Percentiles rank a stretch among this genome's conserved stretches.
Conservation (phyloP, 2,888 invertebrate species). For the Agapostemon virescens region DNA sequence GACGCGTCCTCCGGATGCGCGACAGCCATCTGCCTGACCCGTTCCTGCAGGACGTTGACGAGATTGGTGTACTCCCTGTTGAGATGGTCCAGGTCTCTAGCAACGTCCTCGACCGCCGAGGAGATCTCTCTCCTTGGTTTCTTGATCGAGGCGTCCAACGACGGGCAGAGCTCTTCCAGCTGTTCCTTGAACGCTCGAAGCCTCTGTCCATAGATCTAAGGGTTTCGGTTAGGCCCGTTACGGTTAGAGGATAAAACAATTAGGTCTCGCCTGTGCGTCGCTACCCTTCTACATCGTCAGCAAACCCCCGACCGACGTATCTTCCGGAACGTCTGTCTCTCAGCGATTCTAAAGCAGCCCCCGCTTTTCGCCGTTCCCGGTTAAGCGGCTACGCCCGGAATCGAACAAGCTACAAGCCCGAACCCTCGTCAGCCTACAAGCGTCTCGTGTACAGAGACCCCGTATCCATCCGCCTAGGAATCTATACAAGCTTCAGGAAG, state of each 20-base stretch:
- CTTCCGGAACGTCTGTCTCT: background rate
- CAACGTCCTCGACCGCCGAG: constrained; percentile 88
- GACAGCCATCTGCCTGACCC: constrained; percentile 86
- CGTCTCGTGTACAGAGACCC: background rate
- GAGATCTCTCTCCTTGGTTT: constrained; percentile 75
- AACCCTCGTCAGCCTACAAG: background rate
- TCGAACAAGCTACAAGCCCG: constrained; percentile 18
- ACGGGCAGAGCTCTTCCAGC: constrained; percentile 91
- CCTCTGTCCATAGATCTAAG: constrained; percentile 92
- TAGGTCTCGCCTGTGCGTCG: constrained; percentile 73
- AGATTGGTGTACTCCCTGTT: constrained; percentile 90
- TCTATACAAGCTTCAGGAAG: constrained; percentile 1
- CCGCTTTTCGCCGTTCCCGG: background rate
- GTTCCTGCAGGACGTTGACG: constrained; percentile 86
- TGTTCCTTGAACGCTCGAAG: constrained; percentile 92
- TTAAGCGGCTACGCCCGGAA: background rate
- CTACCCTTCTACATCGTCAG: constrained; percentile 69
- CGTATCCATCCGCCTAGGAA: background rate
- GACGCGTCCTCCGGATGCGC: constrained; percentile 88
- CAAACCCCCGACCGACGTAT: constrained; percentile 8
- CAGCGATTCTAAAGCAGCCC: constrained; percentile 22
- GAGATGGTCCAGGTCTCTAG: constrained; percentile 89
- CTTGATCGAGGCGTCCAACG: constrained; percentile 85
- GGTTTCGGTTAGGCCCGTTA: constrained; percentile 84
- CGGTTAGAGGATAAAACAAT: constrained; percentile 78